Percentiles rank a stretch among this genome's conserved stretches.
These are phyloP conservation scores for Peribatodes rhomboidaria DNA, from an alignment of 2,888 invertebrate species.

Conservation along the genomic window DNA sequence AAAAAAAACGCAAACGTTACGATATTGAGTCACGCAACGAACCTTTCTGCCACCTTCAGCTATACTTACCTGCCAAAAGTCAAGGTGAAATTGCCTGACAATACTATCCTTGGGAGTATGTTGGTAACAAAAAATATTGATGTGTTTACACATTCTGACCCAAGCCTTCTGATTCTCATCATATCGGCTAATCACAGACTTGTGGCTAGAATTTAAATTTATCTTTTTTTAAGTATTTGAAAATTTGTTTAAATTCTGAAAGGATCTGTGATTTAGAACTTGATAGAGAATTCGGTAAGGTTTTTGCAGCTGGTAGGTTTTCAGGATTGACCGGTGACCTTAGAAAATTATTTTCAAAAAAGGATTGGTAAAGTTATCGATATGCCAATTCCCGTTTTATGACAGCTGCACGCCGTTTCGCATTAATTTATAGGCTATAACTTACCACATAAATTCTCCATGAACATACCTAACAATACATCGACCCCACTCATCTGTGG, in stretches of 20 bases:
- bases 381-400: conserved; percentile 14
- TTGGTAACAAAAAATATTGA: no score
- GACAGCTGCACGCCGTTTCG: conserved; percentile 11
- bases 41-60: neutral
- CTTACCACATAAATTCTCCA: conserved; percentile 17
- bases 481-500: neutral
- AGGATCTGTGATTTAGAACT: no score
- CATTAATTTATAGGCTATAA: conserved; percentile 20
- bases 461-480: conserved; percentile 2
- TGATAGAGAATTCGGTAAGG: no score
- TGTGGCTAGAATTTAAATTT: no score
- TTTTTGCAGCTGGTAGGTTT: neutral
- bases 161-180: no score
- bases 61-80: neutral
- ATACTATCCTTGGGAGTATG: neutral
- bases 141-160: no score
- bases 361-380: conserved; percentile 10
- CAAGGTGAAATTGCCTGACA: neutral
- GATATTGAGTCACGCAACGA: conserved; percentile 13
- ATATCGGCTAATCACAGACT: no score
- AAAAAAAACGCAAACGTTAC: conserved; percentile 1
- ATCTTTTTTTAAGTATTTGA: no score
- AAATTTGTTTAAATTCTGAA: no score
- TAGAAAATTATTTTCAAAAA: no score
- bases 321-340: no score